Conservation (phyloP, 2,888 invertebrate genomes). For the Chironomus riparius region DNA sequence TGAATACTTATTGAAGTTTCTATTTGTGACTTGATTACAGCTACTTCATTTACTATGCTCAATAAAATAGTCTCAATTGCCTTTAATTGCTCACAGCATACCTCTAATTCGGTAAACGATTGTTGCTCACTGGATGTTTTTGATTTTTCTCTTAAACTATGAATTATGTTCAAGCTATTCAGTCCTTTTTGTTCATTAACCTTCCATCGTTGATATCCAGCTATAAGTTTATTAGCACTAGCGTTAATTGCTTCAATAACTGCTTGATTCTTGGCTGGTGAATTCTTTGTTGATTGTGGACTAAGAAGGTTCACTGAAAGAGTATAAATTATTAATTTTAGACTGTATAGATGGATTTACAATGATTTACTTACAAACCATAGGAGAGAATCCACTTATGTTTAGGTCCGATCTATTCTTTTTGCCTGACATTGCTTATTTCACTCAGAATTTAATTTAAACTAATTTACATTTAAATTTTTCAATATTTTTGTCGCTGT, state of each 20-base stretch:
- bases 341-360: background rate
- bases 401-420: background rate
- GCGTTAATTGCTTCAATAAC: background rate
- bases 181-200: background rate
- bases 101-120: slow-evolving; percentile 34
- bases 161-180: background rate
- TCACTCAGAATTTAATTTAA: background rate
- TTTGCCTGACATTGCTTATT: background rate
- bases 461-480: background rate
- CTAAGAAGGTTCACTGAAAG: background rate
- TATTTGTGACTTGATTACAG: background rate
- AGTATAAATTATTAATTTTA: background rate
- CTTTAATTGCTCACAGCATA: slow-evolving; percentile 36
- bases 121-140: slow-evolving; percentile 4
- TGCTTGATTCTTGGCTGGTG: background rate
- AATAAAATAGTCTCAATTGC: slow-evolving; percentile 35
- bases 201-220: background rate
- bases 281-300: background rate
- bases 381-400: background rate
- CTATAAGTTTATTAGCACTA: background rate
- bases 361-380: background rate
- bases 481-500: background rate
- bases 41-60: slow-evolving; percentile 33
- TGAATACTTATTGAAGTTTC: background rate
- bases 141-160: slow-evolving; percentile 28